Conservation (phyloP, 1,140 invertebrate genomes). For the Dreissena polymorpha region DNA sequence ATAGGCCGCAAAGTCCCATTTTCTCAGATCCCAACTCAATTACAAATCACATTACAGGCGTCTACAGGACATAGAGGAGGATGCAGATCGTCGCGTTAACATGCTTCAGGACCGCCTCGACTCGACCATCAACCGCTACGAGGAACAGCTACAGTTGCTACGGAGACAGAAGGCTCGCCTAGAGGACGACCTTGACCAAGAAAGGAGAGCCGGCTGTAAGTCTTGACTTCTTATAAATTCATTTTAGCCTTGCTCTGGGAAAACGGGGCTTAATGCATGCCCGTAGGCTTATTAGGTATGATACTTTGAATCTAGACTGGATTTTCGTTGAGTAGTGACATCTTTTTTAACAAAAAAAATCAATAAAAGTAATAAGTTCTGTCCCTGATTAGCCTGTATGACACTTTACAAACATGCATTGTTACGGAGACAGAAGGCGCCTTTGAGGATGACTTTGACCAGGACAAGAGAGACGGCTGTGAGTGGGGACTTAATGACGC, state of each 20-base stretch:
- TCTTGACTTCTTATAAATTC: too few relatives aligned
- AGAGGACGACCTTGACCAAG: slow-evolving; percentile 48
- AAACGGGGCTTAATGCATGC: background rate
- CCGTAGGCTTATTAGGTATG: background rate
- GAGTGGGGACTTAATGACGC: too few relatives aligned
- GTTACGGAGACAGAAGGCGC: slow-evolving; percentile 47
- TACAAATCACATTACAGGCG: slow-evolving; percentile 15
- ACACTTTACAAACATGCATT: too few relatives aligned
- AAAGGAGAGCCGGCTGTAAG: slow-evolving; percentile 35
- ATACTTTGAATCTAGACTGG: too few relatives aligned
- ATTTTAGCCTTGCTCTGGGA: too few relatives aligned
- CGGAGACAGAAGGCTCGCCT: slow-evolving; percentile 48
- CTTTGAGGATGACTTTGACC: slow-evolving; percentile 47
- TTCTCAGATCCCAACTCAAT: background rate
- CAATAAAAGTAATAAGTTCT: too few relatives aligned
- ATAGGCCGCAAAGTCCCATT: too few relatives aligned
- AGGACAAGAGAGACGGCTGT: slow-evolving; percentile 14
- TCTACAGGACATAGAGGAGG: slow-evolving; percentile 50
- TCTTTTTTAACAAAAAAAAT: too few relatives aligned
- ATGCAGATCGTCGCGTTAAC: slow-evolving; percentile 33
- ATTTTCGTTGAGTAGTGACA: too few relatives aligned
- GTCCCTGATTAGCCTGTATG: too few relatives aligned
- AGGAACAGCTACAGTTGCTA: slow-evolving; percentile 51
- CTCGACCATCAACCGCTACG: slow-evolving; percentile 50
- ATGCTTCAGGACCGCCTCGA: slow-evolving; percentile 46